Percentiles rank a stretch among this genome's conserved stretches.
Conservation (phyloP, 2,888 invertebrate species). For the Microctonus hyperodae region DNA sequence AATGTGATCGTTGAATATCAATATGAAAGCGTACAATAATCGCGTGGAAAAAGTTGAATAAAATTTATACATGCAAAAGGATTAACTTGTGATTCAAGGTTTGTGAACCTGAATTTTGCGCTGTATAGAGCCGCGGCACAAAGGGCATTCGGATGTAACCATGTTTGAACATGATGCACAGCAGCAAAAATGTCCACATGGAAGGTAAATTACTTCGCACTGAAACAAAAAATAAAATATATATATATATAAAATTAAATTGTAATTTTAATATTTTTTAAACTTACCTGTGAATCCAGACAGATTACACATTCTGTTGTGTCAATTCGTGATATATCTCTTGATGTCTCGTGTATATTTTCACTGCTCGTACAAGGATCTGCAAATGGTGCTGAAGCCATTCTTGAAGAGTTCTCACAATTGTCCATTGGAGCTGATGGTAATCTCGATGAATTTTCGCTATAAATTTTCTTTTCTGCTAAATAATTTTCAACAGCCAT, state of each 20-base stretch:
- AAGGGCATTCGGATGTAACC: constrained; percentile 74
- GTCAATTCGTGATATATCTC: constrained; percentile 51
- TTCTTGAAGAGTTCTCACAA: constrained; percentile 40
- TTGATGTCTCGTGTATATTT: constrained; percentile 48
- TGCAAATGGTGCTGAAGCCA: constrained; percentile 53
- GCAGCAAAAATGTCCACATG: constrained; percentile 88
- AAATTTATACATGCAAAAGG: constrained; percentile 17
- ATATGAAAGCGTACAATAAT: background rate
- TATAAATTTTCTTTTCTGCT: constrained; percentile 52
- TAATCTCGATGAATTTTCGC: constrained; percentile 40
- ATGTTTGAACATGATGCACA: constrained; percentile 74
- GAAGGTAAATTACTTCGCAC: constrained; percentile 82
- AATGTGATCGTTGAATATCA: background rate
- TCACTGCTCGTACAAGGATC: constrained; percentile 53
- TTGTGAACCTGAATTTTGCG: constrained; percentile 73
- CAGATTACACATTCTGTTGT: constrained; percentile 84
- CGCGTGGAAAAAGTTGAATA: constrained; percentile 3
- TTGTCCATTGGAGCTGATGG: constrained; percentile 51
- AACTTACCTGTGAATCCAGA: constrained; percentile 75
- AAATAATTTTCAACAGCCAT: constrained; percentile 70
- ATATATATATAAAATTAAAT: background rate
- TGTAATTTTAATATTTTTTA: background rate
- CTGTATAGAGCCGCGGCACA: constrained; percentile 78
- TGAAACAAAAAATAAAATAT: constrained; percentile 59
- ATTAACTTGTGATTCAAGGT: constrained; percentile 60